These are phyloP conservation scores for Scolopax mira DNA, from an alignment of 2,113 vertebrate genomes.

Conservation along the genomic window DNA sequence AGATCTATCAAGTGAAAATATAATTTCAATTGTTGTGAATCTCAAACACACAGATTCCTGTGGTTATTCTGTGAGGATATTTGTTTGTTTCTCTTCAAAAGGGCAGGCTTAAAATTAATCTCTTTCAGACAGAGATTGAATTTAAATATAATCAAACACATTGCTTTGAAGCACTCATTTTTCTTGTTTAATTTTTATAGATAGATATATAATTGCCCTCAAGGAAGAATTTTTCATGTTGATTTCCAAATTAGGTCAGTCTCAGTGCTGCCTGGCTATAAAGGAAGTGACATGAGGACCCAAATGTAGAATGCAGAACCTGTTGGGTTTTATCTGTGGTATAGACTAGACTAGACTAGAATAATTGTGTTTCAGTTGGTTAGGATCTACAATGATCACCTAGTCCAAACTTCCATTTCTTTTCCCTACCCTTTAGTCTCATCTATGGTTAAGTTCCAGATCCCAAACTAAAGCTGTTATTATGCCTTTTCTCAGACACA, in stretches of 20 bases:
- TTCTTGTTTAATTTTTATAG: conserved; percentile 37
- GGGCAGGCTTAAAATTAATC: conserved; percentile 25
- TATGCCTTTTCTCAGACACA: neutral
- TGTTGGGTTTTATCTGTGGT: neutral
- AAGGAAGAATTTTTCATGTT: neutral
- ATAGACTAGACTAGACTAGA: no score
- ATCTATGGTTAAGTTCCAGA: neutral
- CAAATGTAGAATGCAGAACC: neutral
- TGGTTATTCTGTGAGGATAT: neutral
- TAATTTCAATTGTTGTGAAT: neutral
- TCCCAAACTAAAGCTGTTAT: neutral
- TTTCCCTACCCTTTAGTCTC: neutral
- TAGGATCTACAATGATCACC: neutral
- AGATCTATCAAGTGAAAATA: neutral
- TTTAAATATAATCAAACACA: conserved; percentile 29
- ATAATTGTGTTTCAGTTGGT: neutral
- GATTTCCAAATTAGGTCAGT: neutral
- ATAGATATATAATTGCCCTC: neutral
- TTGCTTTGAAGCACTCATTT: conserved; percentile 16
- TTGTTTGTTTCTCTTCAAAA: conserved; percentile 13
- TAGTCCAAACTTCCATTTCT: neutral
- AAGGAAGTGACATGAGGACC: neutral
- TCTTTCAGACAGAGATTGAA: conserved; percentile 19
- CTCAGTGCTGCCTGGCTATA: neutral
- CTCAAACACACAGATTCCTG: neutral